These are phyloP conservation scores for Nipponia nippon DNA, from an alignment of 2,113 vertebrate species.

Conservation along the genomic window DNA sequence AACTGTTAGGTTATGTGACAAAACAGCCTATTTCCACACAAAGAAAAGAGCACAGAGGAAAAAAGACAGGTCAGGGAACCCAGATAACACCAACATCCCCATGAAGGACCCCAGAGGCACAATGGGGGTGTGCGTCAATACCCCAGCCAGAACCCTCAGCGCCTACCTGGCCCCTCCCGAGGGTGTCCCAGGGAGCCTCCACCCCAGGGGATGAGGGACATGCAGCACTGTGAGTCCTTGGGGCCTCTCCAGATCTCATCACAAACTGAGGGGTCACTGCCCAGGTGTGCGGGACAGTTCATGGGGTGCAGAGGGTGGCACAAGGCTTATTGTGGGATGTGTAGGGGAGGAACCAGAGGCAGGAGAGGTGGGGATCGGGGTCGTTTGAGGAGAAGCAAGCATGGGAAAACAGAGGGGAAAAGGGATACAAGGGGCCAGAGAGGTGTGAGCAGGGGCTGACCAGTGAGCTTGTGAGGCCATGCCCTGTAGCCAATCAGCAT, in stretches of 20 bases:
- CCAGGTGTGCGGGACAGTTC: rapidly evolving
- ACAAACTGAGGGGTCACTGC: neutral
- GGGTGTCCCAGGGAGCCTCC: rapidly evolving
- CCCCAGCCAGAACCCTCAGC: rapidly evolving
- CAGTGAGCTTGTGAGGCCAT: rapidly evolving
- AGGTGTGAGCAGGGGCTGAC: neutral
- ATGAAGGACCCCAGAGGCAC: neutral
- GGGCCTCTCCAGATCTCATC: rapidly evolving
- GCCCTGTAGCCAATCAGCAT: rapidly evolving
- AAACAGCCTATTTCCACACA: neutral
- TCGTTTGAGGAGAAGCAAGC: neutral
- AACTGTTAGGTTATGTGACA: neutral
- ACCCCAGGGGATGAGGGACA: rapidly evolving
- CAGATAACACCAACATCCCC: rapidly evolving
- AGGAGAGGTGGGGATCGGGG: neutral
- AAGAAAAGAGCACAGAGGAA: neutral
- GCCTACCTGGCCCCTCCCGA: rapidly evolving
- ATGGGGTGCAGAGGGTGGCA: neutral
- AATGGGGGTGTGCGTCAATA: neutral
- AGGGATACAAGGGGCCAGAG: rapidly evolving
- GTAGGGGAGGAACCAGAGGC: neutral
- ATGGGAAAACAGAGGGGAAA: neutral
- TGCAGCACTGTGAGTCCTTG: rapidly evolving
- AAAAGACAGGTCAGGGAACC: neutral
- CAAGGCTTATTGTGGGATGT: neutral